Evolutionary conservation across 2,797 vertebrate species (phyloP), one percentile per base, ranked within the genome.

Genomic region (Paratrypauchen microcephalus): DNA sequence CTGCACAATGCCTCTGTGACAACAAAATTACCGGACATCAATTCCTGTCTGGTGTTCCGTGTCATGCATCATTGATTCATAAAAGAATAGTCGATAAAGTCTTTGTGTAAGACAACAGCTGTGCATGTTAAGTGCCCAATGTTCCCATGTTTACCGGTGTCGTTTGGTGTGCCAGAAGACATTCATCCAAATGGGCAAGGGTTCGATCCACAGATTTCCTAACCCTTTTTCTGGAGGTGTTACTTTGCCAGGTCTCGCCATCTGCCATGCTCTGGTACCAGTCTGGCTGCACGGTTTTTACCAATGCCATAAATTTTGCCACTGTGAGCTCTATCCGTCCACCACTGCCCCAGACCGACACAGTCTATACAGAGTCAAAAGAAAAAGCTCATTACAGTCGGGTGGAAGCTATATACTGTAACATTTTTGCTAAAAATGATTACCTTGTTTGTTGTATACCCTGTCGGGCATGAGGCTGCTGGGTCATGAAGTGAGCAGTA

Each of bases 181-280:
- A 98, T 45, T 82, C 83, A 52, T 99, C 97, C 86, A 99, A 87
- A 83, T 97, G 96, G 4, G 92, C 88, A 39, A 99, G 94, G 0
- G 96, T 96, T 30, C 98, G 95, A 82, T 99, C 96, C 81, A 99
- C 98, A 0, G 96, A 94, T 72, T 97, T 99, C 73, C 91, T 91
- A 59, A 94, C 93, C 73, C 97, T 93, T 90, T 98, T 99, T 48
- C 89, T 91, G 21, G 94, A 91, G n/a, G 73, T 80, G 85, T 91
- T 92, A 30, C 69, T 85, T 80, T 92, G 93, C 91, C 94, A 83
- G 1, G 94, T 95, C 73, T 98, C 97, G 61, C 97, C 96, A 9
- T 99, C 97, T 5, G 94, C 93, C 87, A 99, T 94, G 88, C 95
- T 96, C 89, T 98, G 96, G 91, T 97, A 97, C 95, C 95, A 97